Conservation (phyloP, 2,113 vertebrate genomes). For the Strix aluco region DNA sequence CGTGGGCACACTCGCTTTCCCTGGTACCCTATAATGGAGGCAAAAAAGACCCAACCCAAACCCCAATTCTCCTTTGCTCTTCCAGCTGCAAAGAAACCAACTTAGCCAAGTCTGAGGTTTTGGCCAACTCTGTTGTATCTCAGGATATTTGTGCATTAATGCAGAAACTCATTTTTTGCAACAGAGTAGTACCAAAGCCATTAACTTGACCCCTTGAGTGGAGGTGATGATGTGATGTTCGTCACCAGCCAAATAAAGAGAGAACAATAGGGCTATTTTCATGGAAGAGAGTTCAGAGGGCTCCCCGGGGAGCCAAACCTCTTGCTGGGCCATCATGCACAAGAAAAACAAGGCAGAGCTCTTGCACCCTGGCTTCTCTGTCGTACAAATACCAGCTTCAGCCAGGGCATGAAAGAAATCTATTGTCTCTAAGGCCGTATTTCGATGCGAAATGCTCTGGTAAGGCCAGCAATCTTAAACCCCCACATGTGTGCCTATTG, state of each 20-base stretch:
- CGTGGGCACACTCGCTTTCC: fast-evolving
- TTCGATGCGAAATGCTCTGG: background rate
- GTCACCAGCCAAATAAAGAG: background rate
- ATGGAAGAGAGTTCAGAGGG: background rate
- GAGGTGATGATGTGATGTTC: background rate
- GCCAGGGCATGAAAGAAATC: background rate
- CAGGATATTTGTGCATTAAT: background rate
- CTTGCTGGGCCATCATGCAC: background rate
- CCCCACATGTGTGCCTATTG: constrained; percentile 64
- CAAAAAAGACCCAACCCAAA: background rate
- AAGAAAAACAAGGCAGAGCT: background rate
- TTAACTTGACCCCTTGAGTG: background rate
- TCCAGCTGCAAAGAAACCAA: background rate
- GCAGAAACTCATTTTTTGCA: background rate
- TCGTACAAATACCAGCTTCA: background rate
- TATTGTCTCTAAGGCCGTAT: constrained; percentile 3
- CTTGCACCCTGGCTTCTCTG: background rate
- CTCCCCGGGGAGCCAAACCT: background rate
- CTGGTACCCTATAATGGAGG: fast-evolving
- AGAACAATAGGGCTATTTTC: constrained; percentile 16
- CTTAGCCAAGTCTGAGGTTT: background rate
- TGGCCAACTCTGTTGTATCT: background rate
- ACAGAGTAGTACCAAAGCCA: background rate
- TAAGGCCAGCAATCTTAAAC: constrained; percentile 10
- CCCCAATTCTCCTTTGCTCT: background rate